Conservation (phyloP, 2,888 invertebrate species). For the Criorhina ranunculi region DNA sequence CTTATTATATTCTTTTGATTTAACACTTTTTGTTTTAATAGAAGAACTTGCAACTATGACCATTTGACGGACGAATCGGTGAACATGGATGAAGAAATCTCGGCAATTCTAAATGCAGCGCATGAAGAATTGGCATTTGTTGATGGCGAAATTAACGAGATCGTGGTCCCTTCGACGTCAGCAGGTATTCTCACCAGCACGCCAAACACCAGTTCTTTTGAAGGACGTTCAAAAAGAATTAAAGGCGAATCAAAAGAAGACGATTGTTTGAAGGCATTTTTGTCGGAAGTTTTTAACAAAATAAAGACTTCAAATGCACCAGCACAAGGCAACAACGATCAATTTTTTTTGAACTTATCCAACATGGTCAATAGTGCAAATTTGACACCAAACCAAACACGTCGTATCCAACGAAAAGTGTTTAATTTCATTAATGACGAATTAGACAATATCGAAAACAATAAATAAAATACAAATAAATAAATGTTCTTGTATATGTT, state of each 20-base stretch:
- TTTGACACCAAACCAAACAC: conserved; percentile 22
- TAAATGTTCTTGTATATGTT: not conserved
- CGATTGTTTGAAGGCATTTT: conserved; percentile 25
- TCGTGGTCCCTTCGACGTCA: not conserved
- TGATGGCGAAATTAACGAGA: not conserved
- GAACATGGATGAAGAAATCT: conserved; percentile 14
- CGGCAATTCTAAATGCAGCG: not conserved
- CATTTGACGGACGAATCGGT: not conserved
- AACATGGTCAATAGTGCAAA: conserved; percentile 33
- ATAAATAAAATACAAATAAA: conserved; percentile 17
- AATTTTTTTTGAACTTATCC: conserved; percentile 21
- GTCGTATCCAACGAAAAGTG: conserved; percentile 31
- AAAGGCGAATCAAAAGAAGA: not conserved
- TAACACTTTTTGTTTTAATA: conserved; percentile 1
- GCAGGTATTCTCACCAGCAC: not conserved
- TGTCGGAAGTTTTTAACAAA: not conserved
- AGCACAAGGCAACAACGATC: conserved; percentile 20
- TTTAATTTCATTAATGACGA: too few species aligned
- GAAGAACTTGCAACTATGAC: conserved; percentile 5
- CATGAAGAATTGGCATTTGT: not conserved
- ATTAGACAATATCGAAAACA: conserved; percentile 16
- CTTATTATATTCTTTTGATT: not conserved
- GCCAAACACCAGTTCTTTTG: conserved; percentile 1
- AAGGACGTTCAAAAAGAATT: not conserved
- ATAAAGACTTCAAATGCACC: conserved; percentile 3